Base-by-base conservation (phyloP, 2,113 vertebrate species). In the Rhynchomys soricoides region DNA sequence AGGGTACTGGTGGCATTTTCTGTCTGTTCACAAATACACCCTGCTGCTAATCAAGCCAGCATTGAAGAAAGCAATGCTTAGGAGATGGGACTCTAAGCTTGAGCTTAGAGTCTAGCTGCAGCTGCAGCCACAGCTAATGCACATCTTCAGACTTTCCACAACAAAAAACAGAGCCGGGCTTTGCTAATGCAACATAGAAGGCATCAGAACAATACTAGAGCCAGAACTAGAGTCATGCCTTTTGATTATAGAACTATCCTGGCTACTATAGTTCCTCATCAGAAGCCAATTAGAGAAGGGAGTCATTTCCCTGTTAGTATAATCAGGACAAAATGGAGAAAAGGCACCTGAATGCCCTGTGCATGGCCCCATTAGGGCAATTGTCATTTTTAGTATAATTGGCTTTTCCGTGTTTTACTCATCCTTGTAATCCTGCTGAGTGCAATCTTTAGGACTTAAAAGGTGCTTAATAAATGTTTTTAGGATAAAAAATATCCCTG, bases 321-420 rank as follows among this genome's bases (percentile, higher is more conserved):
- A 59, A 95, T 89, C 70, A 92, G 91, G 34, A 86, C 66, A 68
- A 97, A 96, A 91, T 66, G 0, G 71, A 88, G 79, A 91, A 91
- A 90, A 73, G 31, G 1, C 45, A 78, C 62, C 86, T 74, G 62
- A 91, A 73, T 82, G 31, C 31, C 68, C 43, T 19, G 8, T 62
- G 15, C 11, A 50, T 74, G 81, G 22, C 4, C 48, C n/a, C 26
- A 66, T 89, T 77, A 68, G 68, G 10, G 34, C 74, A 62, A 73
- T 71, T 71, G 89, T 3, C 21, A 91, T 79, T 83, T 95, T 92
- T 92, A 40, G 45, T 86, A 40, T 64, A 89, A 96, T 89, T 94
- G 95, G 12, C 77, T 73, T 83, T 74, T 40, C 59, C 70, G 24
- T 79, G 21, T 29, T 95, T 94, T 95, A 68, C 3, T 45, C 5